Evolutionary conservation across 2,888 invertebrate species (phyloP), one percentile per base, ranked within the genome.

Genomic region (Nysson spinosus): DNA sequence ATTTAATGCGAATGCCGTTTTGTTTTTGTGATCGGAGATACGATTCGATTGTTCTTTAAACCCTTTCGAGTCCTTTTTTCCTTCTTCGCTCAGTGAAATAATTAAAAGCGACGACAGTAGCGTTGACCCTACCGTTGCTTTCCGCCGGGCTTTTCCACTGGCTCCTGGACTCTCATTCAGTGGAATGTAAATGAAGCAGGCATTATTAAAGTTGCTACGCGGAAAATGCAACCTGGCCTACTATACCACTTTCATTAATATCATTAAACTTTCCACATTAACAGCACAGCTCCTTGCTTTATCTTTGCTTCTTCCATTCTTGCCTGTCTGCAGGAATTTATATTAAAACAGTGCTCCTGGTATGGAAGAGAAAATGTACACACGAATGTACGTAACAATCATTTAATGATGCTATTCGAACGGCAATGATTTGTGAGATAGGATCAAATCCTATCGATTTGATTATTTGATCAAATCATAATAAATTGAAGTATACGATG

Each of bases 171-270:
- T 52, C 63, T 55, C 60, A 67, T 69, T 69, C 62, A 46, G 43
- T 52, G 51, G 62, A 77, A 78, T 78, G 74, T 75, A 76, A 78
- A 78, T 68, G 76, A 79, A 68, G 65, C 69, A 65, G 70, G 71
- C 62, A 64, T 70, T 74, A 70, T 69, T 72, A 69, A 77, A 78
- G 72, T 72, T 70, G 56, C 56, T 50, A 42, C 52, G 46, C 37
- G 70, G 68, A 72, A 76, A 76, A 76, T 67, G 60, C 62, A 67
- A 51, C 52, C 20, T 55, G 22, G 62, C 67, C 64, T 65, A 62
- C 66, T 50, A 62, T 67, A 62, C 61, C 60, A 76, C 67, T 69
- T 76, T 76, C 75, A 68, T 76, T 76, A 76, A 76, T 76, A 75
- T 77, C 73, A 66, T 76, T 77, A 77, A 76, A 77, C 69, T 77